Percentiles rank a stretch among this genome's conserved stretches.
Conservation (phyloP, 2,113 vertebrate species). For the Phrynocephalus versicolor region DNA sequence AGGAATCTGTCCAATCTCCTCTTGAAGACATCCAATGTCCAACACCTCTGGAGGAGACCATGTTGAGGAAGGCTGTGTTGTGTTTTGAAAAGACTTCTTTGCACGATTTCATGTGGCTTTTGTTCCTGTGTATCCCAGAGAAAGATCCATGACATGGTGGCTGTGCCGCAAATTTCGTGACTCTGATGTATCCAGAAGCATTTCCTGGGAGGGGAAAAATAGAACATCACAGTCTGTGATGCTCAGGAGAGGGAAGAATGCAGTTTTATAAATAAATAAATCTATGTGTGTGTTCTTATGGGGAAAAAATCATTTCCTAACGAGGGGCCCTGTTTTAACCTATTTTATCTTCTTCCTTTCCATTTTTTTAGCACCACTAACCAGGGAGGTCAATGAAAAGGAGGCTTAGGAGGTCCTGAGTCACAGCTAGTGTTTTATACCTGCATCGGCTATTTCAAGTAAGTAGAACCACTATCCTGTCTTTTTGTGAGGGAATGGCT, state of each 20-base stretch:
- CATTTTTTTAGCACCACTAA: conserved; percentile 56
- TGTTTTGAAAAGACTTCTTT: background rate
- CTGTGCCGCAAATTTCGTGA: background rate
- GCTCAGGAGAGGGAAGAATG: background rate
- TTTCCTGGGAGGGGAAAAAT: too few species aligned
- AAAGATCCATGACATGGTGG: background rate
- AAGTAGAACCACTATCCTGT: conserved; percentile 50
- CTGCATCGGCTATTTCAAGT: conserved; percentile 26
- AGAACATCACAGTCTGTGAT: background rate
- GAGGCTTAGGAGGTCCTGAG: background rate
- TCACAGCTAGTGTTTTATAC: conserved; percentile 15
- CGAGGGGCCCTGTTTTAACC: conserved; percentile 38
- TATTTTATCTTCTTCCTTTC: conserved; percentile 27
- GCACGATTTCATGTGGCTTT: too few species aligned
- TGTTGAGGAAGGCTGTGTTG: background rate
- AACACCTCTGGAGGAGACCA: background rate
- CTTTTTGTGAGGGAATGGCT: conserved; percentile 9
- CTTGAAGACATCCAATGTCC: too few species aligned
- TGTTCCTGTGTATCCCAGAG: background rate
- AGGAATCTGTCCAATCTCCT: too few species aligned
- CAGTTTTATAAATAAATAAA: background rate
- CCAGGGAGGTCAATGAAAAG: background rate
- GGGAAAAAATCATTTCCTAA: background rate
- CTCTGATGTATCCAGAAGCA: too few species aligned
- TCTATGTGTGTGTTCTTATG: background rate